phyloP scores from a whole-genome alignment of 2,113 vertebrate genomes.

The Bos indicus region DNA sequence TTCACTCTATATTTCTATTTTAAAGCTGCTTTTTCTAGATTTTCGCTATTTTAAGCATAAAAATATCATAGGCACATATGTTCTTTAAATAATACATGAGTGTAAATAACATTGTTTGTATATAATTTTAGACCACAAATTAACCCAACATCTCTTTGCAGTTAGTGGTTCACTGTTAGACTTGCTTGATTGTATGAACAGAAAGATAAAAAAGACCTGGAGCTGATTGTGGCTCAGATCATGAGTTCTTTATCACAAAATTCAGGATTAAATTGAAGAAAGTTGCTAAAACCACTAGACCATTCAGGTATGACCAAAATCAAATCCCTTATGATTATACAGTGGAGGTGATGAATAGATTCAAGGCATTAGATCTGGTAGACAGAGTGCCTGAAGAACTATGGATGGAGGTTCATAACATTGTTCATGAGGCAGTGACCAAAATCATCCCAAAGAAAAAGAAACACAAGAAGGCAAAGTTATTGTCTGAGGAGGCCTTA shows the following conservation, averaged over 20 bases:
- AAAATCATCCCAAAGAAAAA: not conserved
- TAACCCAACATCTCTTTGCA: not conserved
- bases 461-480: not conserved
- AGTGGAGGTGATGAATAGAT: not conserved
- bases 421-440: not conserved
- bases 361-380: not conserved
- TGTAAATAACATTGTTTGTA: not conserved
- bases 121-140: conserved; percentile 8
- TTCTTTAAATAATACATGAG: conserved; percentile 8
- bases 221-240: not conserved
- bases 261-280: not conserved
- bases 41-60: conserved; percentile 37
- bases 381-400: not conserved
- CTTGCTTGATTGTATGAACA: not conserved
- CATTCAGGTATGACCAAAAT: not conserved
- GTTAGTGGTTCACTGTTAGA: not conserved
- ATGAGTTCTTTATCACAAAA: not conserved
- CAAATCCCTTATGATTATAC: not conserved
- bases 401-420: not conserved
- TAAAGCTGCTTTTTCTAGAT: conserved; percentile 60
- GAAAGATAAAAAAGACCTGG: not conserved
- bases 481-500: not conserved
- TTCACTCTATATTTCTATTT: conserved; percentile 71
- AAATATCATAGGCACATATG: not conserved
- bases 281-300: not conserved